These are phyloP conservation scores for Elanoides forficatus DNA, from an alignment of 2,113 vertebrate genomes.

Conservation along the genomic window DNA sequence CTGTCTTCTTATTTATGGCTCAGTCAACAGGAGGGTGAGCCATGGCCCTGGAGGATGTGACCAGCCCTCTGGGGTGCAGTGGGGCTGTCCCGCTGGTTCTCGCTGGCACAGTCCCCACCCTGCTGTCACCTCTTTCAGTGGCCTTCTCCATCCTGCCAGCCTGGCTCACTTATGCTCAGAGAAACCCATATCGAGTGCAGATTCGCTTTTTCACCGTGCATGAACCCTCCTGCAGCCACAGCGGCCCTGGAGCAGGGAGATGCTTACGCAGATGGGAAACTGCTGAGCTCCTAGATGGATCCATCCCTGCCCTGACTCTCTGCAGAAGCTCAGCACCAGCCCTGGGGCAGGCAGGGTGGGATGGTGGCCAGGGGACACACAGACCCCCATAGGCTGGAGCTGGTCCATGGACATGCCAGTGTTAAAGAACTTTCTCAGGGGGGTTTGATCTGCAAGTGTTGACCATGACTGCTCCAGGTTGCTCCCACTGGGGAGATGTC, in stretches of 20 bases:
- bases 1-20: not conserved
- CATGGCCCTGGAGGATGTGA: accelerated
- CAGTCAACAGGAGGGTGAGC: accelerated
- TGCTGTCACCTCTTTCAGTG: not conserved
- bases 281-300: not conserved
- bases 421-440: not conserved
- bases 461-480: accelerated
- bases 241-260: not conserved
- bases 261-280: not conserved
- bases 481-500: accelerated
- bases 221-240: not conserved
- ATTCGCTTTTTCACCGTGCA: accelerated
- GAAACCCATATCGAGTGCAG: accelerated
- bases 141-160: not conserved
- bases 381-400: accelerated
- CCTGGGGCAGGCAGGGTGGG: not conserved
- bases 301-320: not conserved
- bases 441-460: not conserved
- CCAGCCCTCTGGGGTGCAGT: not conserved
- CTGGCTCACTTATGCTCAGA: not conserved
- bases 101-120: not conserved
- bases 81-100: not conserved
- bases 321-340: not conserved
- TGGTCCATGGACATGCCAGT: not conserved
- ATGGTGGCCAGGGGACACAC: not conserved